These are phyloP conservation scores for Gallinago jamesoni DNA, from an alignment of 2,113 vertebrate species.

Conservation along the genomic window DNA sequence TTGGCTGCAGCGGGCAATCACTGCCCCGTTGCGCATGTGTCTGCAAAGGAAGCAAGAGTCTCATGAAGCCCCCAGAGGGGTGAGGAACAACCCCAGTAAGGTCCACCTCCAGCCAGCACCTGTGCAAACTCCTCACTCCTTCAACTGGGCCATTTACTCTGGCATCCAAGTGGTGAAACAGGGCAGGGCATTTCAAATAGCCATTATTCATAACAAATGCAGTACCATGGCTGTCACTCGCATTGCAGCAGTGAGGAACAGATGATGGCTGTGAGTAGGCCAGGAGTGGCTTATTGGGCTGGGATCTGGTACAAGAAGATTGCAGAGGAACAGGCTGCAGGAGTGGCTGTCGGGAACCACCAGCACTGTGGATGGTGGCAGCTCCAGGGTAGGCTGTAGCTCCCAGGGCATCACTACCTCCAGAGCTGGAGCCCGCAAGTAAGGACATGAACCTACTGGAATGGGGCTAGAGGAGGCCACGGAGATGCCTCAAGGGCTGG, in stretches of 20 bases:
- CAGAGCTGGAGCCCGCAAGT: background rate
- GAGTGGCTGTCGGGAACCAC: background rate
- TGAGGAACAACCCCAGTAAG: accelerated
- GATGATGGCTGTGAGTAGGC: background rate
- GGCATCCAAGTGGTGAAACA: background rate
- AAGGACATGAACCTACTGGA: background rate
- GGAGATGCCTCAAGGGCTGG: background rate
- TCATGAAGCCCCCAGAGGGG: background rate
- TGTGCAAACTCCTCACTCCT: background rate
- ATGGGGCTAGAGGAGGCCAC: background rate
- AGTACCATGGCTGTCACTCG: background rate
- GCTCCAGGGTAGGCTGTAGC: background rate
- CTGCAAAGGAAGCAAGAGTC: slow-evolving; percentile 62
- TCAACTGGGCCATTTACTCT: background rate
- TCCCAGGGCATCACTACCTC: accelerated
- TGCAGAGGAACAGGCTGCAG: background rate
- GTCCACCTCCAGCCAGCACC: background rate
- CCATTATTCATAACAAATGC: background rate
- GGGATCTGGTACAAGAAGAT: background rate
- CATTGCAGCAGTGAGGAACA: background rate
- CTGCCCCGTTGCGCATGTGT: slow-evolving; percentile 90
- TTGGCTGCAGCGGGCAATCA: slow-evolving; percentile 96
- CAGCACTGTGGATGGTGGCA: background rate
- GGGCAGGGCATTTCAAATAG: background rate
- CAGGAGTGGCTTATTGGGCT: background rate